Base-by-base conservation (phyloP, 2,888 invertebrate genomes). In the Dynastes maya region DNA sequence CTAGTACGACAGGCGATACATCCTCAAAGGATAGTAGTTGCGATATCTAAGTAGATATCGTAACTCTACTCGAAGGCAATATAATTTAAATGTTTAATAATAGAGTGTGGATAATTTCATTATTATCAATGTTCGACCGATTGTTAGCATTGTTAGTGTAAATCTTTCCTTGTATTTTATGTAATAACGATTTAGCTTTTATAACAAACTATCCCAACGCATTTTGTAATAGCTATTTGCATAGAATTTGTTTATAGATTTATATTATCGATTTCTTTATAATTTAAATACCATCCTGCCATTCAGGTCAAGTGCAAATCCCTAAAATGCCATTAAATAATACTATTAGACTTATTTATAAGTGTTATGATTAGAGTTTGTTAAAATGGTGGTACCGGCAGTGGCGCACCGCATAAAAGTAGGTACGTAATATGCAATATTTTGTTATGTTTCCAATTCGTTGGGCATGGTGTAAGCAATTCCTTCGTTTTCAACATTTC, bases 21-120 rank as follows among this genome's bases (percentile, higher is more conserved):
- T 40, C 22, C 40, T 67, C n/a, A 40, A 45, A 67, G 65, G 65
- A 45, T 22, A 29, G 9, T 16, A 11, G 32, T 5, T 37, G 45
- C 22, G 55, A 22, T 22, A 45, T 16, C 16, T 67, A 40, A 16
- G 3, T 37, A 37, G 32, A 37, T 22, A 45, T 67, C 55, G 22
- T 58, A 67, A 67, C 11, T 67, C 32, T 45, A 45, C 6, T 45
- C 65, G 40, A 9, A 65, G 65, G 40, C 40, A 32, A n/a, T 65
- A 16, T 65, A 49, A 67, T 45, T 67, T 67, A 45, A 67, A 45
- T 45, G 45, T 67, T 67, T 67, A 67, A 67, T 67, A 67, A 67
- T 40, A 45, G 65, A 45, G 65, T 63, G 45, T 22, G n/a, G 8
- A 16, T 22, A 67, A 67, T 67, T 45, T 67, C 45, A 67, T 67